Conservation (phyloP, 2,797 vertebrate genomes). For the Hirundo rustica region DNA sequence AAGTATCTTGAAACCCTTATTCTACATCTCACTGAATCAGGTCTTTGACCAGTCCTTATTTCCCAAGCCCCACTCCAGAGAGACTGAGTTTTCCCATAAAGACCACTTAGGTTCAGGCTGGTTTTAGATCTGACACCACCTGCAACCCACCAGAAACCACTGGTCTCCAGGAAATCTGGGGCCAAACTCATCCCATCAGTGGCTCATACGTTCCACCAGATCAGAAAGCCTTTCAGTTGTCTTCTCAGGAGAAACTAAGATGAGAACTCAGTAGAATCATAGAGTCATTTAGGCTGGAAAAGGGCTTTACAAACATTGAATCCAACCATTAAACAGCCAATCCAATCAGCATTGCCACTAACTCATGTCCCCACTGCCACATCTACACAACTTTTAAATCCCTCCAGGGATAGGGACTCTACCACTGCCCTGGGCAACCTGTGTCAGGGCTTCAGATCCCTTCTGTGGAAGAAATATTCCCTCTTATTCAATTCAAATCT, state of each 20-base stretch:
- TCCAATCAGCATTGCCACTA: not conserved
- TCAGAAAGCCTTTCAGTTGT: not conserved
- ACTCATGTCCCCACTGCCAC: too few species aligned
- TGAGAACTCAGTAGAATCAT: fast-evolving
- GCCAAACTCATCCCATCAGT: not conserved
- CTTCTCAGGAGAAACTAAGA: not conserved
- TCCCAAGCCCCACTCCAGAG: not conserved
- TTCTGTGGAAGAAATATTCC: not conserved
- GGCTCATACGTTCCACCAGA: not conserved
- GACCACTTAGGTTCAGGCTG: not conserved
- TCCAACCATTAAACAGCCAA: not conserved
- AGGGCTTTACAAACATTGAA: not conserved
- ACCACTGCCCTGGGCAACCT: not conserved
- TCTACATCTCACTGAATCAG: not conserved
- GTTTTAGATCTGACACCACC: not conserved
- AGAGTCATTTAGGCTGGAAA: not conserved
- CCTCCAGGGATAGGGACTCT: not conserved
- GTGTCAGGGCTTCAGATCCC: not conserved
- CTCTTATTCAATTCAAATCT: not conserved
- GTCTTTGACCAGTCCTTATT: not conserved
- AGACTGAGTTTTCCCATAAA: not conserved
- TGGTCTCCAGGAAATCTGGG: not conserved
- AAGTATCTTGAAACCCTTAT: not conserved
- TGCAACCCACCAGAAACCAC: not conserved
- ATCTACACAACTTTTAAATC: not conserved